Base-by-base conservation (phyloP, 2,888 invertebrate species). In the Horisme vitalbata region DNA sequence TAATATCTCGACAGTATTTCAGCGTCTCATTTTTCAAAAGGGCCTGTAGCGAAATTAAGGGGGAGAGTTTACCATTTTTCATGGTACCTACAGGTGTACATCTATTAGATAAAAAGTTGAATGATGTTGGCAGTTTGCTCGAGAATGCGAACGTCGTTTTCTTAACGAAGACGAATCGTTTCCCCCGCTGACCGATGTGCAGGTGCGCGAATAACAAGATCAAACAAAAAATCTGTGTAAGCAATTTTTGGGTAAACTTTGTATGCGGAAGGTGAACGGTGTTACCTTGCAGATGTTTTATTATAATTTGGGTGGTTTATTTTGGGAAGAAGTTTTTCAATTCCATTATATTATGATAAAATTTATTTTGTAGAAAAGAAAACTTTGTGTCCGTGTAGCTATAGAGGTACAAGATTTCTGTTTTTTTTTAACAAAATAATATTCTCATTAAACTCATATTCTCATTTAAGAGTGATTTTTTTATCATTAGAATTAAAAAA, bases 131-230 rank as follows among this genome's bases (percentile, higher is more conserved):
- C 65, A 68, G 71, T 59, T 67, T 61, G 63, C 57, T 57, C 59
- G 59, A 67, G 70, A 66, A 64, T 61, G 57, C 61, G 60, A 57
- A 61, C 63, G 61, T 61, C 57, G 54, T 58, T 55, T 60, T 53
- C 57, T 66, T 78, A 82, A 82, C 83, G 79, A 83, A 83, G 83
- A 83, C 67, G 64, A 61, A 83, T 83, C 52, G 74, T 57, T 61
- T 60, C 63, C 49, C 58, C 50, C 46, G 61, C 68, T 79, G 78
- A 75, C 78, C 72, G 73, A 74, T 68, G 70, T 63, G 57, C 72
- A 75, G 69, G 70, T 71, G 61, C 63, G 59, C 51, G 15, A 36
- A 27, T 38, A 53, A 58, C 46, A 48, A 51, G 44, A 53, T 46
- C 53, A 58, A 53, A 58, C 46, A 53, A 49, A 43, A 50, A 43